These are phyloP conservation scores for Tipula helvola DNA, from an alignment of 2,888 invertebrate genomes.

Conservation along the genomic window DNA sequence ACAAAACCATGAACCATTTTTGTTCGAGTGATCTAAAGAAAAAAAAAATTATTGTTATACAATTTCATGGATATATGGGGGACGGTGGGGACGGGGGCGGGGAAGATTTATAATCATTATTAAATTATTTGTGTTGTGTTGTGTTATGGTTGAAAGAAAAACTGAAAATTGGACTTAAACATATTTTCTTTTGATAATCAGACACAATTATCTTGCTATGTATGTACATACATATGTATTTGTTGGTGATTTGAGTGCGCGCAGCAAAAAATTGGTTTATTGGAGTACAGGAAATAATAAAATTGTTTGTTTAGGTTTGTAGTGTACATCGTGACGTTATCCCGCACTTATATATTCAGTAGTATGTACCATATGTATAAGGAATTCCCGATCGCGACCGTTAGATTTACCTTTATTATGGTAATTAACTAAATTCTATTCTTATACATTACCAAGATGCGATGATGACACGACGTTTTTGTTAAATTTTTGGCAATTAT, in stretches of 20 bases:
- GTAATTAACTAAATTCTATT: background rate
- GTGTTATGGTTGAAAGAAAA: background rate
- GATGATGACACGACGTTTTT: background rate
- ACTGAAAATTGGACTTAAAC: background rate
- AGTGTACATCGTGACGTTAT: background rate
- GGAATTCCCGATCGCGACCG: background rate
- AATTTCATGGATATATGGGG: background rate
- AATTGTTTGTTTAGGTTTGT: background rate
- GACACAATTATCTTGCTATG: background rate
- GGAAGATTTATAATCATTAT: background rate
- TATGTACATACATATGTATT: background rate
- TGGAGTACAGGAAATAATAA: background rate
- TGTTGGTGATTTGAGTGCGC: background rate
- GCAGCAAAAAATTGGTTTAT: background rate
- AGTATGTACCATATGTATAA: background rate
- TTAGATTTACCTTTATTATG: background rate
- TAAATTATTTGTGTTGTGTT: background rate
- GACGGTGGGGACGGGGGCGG: background rate
- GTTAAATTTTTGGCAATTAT: background rate
- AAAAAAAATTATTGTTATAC: background rate
- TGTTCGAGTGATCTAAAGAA: conserved; percentile 4
- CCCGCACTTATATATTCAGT: background rate
- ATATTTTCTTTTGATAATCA: background rate
- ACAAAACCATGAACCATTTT: background rate
- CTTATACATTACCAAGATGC: background rate